phyloP scores from a whole-genome alignment of 2,797 vertebrate species.

The Champsocephalus gunnari region DNA sequence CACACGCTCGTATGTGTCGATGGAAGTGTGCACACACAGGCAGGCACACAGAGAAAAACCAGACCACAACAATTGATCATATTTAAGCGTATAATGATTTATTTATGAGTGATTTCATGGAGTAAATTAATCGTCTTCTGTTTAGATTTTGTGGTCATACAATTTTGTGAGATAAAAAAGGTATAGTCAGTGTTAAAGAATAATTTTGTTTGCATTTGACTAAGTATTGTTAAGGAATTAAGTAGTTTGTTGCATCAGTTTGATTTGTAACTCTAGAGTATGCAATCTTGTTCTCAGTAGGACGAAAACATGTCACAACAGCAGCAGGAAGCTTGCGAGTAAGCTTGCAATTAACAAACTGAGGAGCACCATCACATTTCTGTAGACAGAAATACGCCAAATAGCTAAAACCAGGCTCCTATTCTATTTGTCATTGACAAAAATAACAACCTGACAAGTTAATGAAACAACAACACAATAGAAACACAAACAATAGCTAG shows the following conservation, averaged over 20 bases:
- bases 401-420: slow-evolving; percentile 36
- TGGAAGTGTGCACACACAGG: slow-evolving; percentile 28
- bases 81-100: slow-evolving; percentile 1
- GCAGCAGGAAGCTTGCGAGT: slow-evolving; percentile 39
- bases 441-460: slow-evolving; percentile 58
- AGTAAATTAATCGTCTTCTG: not conserved
- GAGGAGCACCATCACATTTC: slow-evolving; percentile 24
- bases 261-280: slow-evolving; percentile 32
- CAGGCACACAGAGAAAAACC: slow-evolving; percentile 10
- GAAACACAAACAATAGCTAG: slow-evolving; percentile 53
- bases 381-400: slow-evolving; percentile 21
- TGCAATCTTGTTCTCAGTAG: slow-evolving; percentile 23
- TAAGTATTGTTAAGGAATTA: slow-evolving; percentile 14
- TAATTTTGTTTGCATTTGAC: slow-evolving; percentile 10
- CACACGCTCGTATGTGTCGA: slow-evolving; percentile 52
- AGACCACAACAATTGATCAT: slow-evolving; percentile 7
- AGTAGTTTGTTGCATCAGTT: slow-evolving; percentile 28
- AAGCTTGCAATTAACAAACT: slow-evolving; percentile 56
- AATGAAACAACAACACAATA: slow-evolving; percentile 56
- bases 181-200: not conserved
- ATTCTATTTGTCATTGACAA: slow-evolving; percentile 47
- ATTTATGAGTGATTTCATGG: not conserved
- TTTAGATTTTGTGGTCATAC: not conserved
- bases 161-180: not conserved
- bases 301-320: slow-evolving; percentile 58